Evolutionary conservation across 2,797 vertebrate genomes (phyloP), one percentile per base, ranked within the genome.

Genomic region (Anabas testudineus): DNA sequence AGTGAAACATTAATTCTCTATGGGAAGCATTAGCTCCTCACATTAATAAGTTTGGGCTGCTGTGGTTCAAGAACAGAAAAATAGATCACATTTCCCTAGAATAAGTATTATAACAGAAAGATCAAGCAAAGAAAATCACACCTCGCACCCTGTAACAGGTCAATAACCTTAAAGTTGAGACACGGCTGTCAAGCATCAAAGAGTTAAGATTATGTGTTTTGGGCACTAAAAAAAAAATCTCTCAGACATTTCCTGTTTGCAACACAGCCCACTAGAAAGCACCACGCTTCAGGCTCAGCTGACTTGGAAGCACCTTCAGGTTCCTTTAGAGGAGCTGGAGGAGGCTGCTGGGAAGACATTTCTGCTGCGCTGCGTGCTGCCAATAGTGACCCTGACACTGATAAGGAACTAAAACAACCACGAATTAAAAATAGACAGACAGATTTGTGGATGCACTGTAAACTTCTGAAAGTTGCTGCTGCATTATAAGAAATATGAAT

Each of bases 311-410:
- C 2, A 12, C 18, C 53, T 36, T 69, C 48, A 64, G 43, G 71
- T 60, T 79, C 30, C 57, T 46, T 51, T 43, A 72, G 71, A 67
- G 22, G 41, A 57, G 36, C 30, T 28, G 45, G 5, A 32, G 26
- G 55, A 59, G 14, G 70, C 51, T 76, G 69, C 57, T 63, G 53
- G 64, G 67, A 80, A 77, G 56, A 71, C 68, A 79, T 74, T 67
- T 71, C 54, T 46, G 53, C 22, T 19, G 51, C 39, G 63, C 36
- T 47, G 66, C 47, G 28, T 41, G 37, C 45, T 69, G 52, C 53
- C 19, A 43, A 19, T 46, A 13, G 48, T 81, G 41, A 83, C 71
- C 69, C 71, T 82, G 70, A 82, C 71, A 82, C 61, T 81, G 52
- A 80, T 59, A 64, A 77, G 67, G 22, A 67, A 54, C 57, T 60